A percentile compares a stretch with the other conserved stretches of the same genome.
These are phyloP conservation scores for Odocoileus virginianus DNA, from an alignment of 2,113 vertebrate species.

Conservation along the genomic window DNA sequence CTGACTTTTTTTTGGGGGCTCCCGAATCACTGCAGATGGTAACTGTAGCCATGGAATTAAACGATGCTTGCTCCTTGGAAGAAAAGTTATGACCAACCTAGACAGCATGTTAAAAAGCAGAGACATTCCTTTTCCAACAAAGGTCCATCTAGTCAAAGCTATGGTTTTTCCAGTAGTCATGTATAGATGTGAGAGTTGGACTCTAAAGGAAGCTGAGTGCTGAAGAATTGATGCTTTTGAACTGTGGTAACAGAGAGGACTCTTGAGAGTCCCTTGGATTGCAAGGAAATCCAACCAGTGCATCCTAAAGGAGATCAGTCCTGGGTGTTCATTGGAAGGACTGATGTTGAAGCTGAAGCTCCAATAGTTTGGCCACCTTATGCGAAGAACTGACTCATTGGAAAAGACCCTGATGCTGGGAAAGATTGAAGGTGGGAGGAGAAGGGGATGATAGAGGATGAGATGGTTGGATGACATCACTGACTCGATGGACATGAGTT, in stretches of 20 bases:
- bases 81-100: not conserved
- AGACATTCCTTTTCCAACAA: not conserved
- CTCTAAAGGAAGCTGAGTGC: not conserved
- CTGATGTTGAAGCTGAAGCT: not conserved
- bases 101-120: not conserved
- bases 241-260: not conserved
- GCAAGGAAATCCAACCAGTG: not conserved
- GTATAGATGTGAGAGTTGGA: not conserved
- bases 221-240: not conserved
- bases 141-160: not conserved
- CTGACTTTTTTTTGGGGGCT: fast-evolving
- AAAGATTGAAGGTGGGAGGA: fast-evolving
- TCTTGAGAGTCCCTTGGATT: not conserved
- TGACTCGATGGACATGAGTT: fast-evolving
- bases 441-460: not conserved
- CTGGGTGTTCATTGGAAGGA: not conserved
- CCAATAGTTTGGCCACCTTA: not conserved
- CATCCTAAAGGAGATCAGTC: not conserved
- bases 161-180: not conserved
- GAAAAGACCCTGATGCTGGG: not conserved
- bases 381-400: fast-evolving
- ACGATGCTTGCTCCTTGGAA: fast-evolving
- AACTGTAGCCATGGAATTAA: not conserved
- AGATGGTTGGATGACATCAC: not conserved
- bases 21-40: not conserved